Evolutionary conservation across 1,140 invertebrate genomes (phyloP).

Genomic region (Drosophila lacertosa): DNA sequence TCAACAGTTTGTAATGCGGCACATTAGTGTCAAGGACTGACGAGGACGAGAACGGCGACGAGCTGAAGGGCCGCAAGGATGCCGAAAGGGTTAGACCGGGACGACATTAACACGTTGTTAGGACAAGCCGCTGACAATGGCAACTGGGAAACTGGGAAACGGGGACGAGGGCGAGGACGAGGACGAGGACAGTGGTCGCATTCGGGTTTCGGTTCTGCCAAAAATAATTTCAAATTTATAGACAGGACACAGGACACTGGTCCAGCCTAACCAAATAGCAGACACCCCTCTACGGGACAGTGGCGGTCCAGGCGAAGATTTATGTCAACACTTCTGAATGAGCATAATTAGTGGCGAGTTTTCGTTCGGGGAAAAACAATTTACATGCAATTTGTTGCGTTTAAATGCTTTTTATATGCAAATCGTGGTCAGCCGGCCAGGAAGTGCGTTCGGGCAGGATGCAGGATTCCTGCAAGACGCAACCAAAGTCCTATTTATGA

Average conservation of each 20-base stretch:
- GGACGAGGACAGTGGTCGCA: constrained; percentile 13
- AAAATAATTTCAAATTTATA: constrained; percentile 76
- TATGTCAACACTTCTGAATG: constrained; percentile 77
- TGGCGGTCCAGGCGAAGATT: constrained; percentile 46
- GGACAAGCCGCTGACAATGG: constrained; percentile 60
- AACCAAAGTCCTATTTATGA: constrained; percentile 62
- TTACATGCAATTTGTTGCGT: constrained; percentile 82
- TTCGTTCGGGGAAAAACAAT: constrained; percentile 65
- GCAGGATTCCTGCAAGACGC: constrained; percentile 30
- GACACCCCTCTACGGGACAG: constrained; percentile 52
- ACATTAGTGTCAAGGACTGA: constrained; percentile 81
- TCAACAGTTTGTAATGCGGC: constrained; percentile 84
- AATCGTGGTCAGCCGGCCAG: constrained; percentile 68
- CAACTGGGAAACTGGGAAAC: constrained; percentile 16
- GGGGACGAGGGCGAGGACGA: too few species aligned
- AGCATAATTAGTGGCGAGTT: constrained; percentile 81
- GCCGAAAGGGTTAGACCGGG: constrained; percentile 63
- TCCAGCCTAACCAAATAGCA: constrained; percentile 42
- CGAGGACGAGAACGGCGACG: constrained; percentile 43
- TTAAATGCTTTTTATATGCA: constrained; percentile 83
- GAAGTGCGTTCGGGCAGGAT: constrained; percentile 46
- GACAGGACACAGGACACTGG: constrained; percentile 70
- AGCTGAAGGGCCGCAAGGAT: constrained; percentile 2
- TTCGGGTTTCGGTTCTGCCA: constrained; percentile 38
- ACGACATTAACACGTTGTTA: constrained; percentile 78